Evolutionary conservation across 2,113 vertebrate species (phyloP).

Genomic region (Syngnathus floridae): DNA sequence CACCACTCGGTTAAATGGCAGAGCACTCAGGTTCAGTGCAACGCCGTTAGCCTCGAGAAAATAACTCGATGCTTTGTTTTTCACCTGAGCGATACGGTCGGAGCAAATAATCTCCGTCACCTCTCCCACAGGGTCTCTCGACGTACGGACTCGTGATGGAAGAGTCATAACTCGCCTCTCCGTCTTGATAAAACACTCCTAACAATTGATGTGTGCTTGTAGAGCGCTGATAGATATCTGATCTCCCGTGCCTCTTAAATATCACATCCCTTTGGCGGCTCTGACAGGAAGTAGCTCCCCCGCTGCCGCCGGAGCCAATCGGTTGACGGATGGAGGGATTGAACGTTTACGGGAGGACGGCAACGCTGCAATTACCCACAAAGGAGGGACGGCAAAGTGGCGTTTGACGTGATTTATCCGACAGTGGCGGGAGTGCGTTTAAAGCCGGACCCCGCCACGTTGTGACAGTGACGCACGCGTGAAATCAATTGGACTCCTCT

Average conservation of each 20-base stretch:
- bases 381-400: slow-evolving; percentile 68
- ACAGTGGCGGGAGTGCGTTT: slow-evolving; percentile 74
- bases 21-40: slow-evolving; percentile 5
- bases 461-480: slow-evolving; percentile 85
- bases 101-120: slow-evolving; percentile 53
- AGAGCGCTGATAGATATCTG: slow-evolving; percentile 56
- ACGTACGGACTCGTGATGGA: slow-evolving; percentile 41
- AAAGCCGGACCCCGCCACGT: slow-evolving; percentile 74
- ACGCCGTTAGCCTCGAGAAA: slow-evolving; percentile 32
- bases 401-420: slow-evolving; percentile 87
- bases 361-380: slow-evolving; percentile 83
- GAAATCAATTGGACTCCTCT: slow-evolving; percentile 85
- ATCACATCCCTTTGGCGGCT: slow-evolving; percentile 63
- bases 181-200: slow-evolving; percentile 51
- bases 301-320: slow-evolving; percentile 77
- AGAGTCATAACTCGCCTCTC: slow-evolving; percentile 51
- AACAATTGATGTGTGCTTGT: slow-evolving; percentile 29
- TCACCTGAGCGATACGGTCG: slow-evolving; percentile 57
- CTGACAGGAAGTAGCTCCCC: slow-evolving; percentile 74
- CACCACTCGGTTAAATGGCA: neutral
- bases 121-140: slow-evolving; percentile 1
- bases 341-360: slow-evolving; percentile 77
- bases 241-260: slow-evolving; percentile 57
- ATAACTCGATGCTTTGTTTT: slow-evolving; percentile 48
- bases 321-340: slow-evolving; percentile 65